Base-by-base conservation (phyloP, 2,888 invertebrate species). In the Lasioglossum lativentre region DNA sequence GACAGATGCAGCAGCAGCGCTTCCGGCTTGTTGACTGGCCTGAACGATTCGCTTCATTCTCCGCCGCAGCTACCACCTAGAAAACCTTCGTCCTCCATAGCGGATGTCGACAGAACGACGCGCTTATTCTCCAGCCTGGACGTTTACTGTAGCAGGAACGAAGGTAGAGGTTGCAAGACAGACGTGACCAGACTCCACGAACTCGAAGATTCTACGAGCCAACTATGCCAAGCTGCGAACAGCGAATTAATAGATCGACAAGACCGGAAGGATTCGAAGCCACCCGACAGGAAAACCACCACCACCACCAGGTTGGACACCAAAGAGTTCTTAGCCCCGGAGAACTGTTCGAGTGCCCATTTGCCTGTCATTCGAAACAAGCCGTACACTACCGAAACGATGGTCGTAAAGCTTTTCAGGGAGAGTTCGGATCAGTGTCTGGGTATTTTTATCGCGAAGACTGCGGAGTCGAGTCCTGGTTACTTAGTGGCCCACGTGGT, bases 401-500 rank as follows among this genome's bases (percentile, higher is more conserved):
- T 95, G 87, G 93, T 95, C 10, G 96, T 97, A 10, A 96, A 96
- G 90, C 96, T 97, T 86, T 94, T 95, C 6, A 96, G 96, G 90
- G 96, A 96, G 82, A 96, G 95, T 83, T 96, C 96, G 5, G 95
- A 96, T 56, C 97, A 97, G 92, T 97, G 97, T 93, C 94, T 97
- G 71, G 97, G 97, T 10, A 97, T 97, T 93, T 97, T 97, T 91
- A 97, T 97, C 83, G 97, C 97, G 5, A 97, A 97, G 95, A 96
- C 96, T 87, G 95, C 96, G 27, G 94, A 94, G 71, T 93, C 93
- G 4, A 94, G 91, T 86, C 95, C 96, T 4, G 96, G 96, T 80
- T 97, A 97, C 93, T 95, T 97, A 84, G 97, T 97, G 4, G 97
- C 97, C 40, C 97, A 97, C 93, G 96, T 97, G 5, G 97, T 97